A percentile compares a stretch with the other conserved stretches of the same genome.
These are phyloP conservation scores for Gallinago media DNA, from an alignment of 2,113 vertebrate genomes.

Conservation along the genomic window DNA sequence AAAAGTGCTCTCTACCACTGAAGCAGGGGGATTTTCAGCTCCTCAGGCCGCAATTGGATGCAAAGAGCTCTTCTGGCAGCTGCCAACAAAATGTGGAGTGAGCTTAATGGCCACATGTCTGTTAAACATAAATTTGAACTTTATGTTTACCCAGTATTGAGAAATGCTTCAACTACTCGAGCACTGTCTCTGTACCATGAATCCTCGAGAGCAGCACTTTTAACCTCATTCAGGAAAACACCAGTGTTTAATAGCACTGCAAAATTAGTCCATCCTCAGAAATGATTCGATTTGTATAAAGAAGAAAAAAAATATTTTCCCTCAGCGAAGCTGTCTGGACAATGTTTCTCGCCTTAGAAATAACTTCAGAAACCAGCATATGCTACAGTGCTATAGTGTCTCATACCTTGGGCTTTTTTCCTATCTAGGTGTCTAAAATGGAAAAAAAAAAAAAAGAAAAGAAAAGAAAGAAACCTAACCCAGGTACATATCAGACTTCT, in stretches of 20 bases:
- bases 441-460: rapidly evolving
- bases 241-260: background rate
- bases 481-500: background rate
- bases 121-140: background rate
- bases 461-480: rapidly evolving
- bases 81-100: background rate
- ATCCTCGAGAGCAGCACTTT: background rate
- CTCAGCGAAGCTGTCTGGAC: background rate
- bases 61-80: background rate
- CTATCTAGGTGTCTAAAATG: background rate
- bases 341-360: background rate
- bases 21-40: background rate
- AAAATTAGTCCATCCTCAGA: background rate
- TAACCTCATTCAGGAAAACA: background rate
- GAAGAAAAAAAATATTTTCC: background rate
- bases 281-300: background rate
- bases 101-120: background rate
- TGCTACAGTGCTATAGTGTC: background rate
- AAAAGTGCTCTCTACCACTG: background rate
- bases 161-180: background rate
- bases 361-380: background rate
- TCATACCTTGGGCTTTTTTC: background rate
- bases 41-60: rapidly evolving
- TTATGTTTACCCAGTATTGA: background rate
- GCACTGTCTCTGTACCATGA: background rate